Evolutionary conservation across 2,113 vertebrate species (phyloP).

Genomic region (Sardina pilchardus): DNA sequence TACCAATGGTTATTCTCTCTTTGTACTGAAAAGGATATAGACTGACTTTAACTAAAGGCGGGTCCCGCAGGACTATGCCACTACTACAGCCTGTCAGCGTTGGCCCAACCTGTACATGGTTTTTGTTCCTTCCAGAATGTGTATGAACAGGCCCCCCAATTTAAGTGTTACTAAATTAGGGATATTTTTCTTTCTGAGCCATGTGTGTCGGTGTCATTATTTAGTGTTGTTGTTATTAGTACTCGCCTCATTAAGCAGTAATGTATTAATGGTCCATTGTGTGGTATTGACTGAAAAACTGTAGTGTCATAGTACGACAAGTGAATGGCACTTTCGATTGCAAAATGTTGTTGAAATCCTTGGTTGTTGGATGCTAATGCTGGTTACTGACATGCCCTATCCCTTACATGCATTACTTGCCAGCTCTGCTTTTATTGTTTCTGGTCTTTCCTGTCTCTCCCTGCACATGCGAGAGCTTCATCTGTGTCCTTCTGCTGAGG

Average conservation of each 20-base stretch:
- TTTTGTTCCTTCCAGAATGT: neutral
- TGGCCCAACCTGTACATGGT: neutral
- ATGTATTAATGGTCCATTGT: neutral
- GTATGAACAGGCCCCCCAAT: neutral
- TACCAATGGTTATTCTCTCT: neutral
- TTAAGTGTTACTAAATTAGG: neutral
- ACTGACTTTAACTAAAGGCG: neutral
- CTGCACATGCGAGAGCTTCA: neutral
- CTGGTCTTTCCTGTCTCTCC: neutral
- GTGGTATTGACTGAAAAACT: neutral
- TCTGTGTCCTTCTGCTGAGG: neutral
- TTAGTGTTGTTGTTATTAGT: neutral
- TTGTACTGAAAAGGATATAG: neutral
- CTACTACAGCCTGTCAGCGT: neutral
- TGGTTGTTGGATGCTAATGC: neutral
- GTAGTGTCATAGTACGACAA: neutral
- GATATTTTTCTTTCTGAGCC: neutral
- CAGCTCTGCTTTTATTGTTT: neutral
- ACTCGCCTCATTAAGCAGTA: neutral
- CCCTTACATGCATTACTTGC: neutral
- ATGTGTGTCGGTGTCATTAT: neutral
- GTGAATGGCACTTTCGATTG: conserved; percentile 8
- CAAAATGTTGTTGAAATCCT: neutral
- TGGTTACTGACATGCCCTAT: conserved; percentile 1
- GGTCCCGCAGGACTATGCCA: neutral